Evolutionary conservation across 2,888 invertebrate species (phyloP), one percentile per base, ranked within the genome.

Genomic region (Pyrgus malvae): DNA sequence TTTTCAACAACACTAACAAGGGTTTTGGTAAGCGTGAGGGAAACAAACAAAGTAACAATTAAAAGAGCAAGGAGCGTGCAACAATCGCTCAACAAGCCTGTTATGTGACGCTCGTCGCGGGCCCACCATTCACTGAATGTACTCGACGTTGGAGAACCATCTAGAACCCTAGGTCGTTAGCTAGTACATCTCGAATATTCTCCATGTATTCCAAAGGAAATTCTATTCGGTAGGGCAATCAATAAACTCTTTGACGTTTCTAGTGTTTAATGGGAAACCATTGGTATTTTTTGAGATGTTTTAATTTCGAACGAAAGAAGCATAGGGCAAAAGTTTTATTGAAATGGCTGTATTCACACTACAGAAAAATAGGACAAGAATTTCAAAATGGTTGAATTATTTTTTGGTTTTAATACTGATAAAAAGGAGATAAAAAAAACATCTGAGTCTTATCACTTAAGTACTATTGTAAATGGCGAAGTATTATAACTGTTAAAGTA

Each of bases 81-180:
- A 54, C 46, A 54, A 45, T 40, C 40, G 23, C 41, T 40, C 38
- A 17, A 54, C 45, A 31, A 45, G 31, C 44, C 44, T n/a, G 51
- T 53, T 31, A 38, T 29, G 21, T n/a, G 37, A 31, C 11, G 23
- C 45, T 38, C 14, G 29, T 35, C 12, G 37, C 14, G 40, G 46
- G 53, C 46, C 46, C 33, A 46, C 38, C 46, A 46, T 46, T 41
- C 54, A 54, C 40, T 40, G 16, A 40, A 54, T 17, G 40, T 17
- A 33, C 46, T 40, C 17, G 46, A 53, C 23, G 38, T 31, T 40
- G 7, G 23, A 46, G 54, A 54, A 54, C 19, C 46, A 25, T 40
- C 54, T 40, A 54, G 54, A 54, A 41, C 54, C 54, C 46, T 54
- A 54, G 46, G 40, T 55, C 55, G 48, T 55, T 48, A 55, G 48